A percentile compares a stretch with the other conserved stretches of the same genome.
Evolutionary conservation across 2,113 vertebrate genomes (phyloP).

Genomic region (Rhizomys pruinosus): DNA sequence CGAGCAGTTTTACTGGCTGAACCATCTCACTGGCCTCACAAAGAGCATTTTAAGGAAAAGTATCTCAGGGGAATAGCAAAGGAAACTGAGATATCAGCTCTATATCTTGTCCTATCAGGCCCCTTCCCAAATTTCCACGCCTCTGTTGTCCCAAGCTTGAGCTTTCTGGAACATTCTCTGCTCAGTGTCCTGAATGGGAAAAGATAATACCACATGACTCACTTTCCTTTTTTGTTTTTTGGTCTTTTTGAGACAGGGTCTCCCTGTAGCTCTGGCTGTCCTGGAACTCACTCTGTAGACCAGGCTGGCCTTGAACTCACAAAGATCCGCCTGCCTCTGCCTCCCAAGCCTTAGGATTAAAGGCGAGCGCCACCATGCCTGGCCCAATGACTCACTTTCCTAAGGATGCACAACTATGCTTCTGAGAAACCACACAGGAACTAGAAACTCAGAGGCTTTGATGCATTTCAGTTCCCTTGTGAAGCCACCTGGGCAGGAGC

Average conservation of each 20-base stretch:
- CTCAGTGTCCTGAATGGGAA: not conserved
- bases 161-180: not conserved
- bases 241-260: no score
- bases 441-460: not conserved
- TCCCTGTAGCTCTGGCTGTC: no score
- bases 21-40: not conserved
- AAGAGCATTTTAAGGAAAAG: not conserved
- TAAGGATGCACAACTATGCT: not conserved
- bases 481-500: not conserved
- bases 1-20: not conserved
- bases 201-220: not conserved
- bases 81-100: not conserved
- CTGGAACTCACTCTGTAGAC: no score
- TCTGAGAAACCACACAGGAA: conserved; percentile 34
- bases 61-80: not conserved
- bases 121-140: not conserved
- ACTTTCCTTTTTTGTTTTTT: no score
- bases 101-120: not conserved
- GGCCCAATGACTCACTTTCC: conserved; percentile 2
- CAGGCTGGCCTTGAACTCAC: no score
- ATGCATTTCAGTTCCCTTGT: not conserved
- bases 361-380: no score
- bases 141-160: not conserved
- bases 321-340: no score
- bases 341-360: no score